phyloP scores from a whole-genome alignment of 1,140 invertebrate genomes.

The Drosophila albomicans region DNA sequence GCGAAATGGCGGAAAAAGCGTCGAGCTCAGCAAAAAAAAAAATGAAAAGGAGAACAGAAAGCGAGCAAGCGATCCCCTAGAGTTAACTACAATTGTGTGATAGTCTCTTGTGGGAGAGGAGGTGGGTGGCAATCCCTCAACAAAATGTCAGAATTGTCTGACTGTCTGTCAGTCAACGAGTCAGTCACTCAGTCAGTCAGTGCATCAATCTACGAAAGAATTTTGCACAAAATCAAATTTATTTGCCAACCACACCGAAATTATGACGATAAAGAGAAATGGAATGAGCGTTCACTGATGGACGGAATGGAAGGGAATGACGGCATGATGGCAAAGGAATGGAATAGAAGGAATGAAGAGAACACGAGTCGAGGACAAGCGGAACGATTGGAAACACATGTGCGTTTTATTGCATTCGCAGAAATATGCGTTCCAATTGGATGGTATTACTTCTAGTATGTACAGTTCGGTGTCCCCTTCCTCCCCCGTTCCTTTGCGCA shows the following conservation, averaged over 20 bases:
- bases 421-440: slow-evolving; percentile 65
- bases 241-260: slow-evolving; percentile 76
- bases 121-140: neutral
- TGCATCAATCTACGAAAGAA: slow-evolving; percentile 60
- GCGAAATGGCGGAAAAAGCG: slow-evolving; percentile 29
- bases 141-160: slow-evolving; percentile 29
- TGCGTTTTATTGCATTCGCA: slow-evolving; percentile 79
- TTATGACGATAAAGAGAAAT: slow-evolving; percentile 52
- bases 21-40: slow-evolving; percentile 50
- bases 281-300: neutral
- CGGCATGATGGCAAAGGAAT: neutral
- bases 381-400: slow-evolving; percentile 63
- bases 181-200: slow-evolving; percentile 37
- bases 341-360: neutral
- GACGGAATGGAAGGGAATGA: neutral
- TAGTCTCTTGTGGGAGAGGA: neutral
- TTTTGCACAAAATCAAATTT: slow-evolving; percentile 77
- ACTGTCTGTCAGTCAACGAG: slow-evolving; percentile 56
- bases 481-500: neutral
- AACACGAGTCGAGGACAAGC: slow-evolving; percentile 4
- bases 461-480: neutral
- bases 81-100: slow-evolving; percentile 48
- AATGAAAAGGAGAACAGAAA: too few species aligned
- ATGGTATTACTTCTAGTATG: slow-evolving; percentile 3
- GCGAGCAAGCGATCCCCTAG: slow-evolving; percentile 9